Evolutionary conservation across 2,888 invertebrate species (phyloP).

Genomic region (Plebejus melissa): DNA sequence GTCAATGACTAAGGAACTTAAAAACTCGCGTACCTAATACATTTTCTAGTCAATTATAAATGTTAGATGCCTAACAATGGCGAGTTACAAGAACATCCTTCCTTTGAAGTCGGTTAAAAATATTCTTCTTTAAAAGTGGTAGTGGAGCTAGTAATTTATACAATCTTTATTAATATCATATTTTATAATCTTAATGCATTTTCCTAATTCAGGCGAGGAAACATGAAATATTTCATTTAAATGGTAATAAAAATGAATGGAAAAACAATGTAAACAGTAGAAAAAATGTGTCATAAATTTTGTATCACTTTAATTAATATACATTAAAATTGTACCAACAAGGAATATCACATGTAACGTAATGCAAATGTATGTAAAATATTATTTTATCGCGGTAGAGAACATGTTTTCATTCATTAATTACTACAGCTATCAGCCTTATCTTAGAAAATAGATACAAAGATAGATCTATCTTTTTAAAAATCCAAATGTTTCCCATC

Average conservation of each 20-base stretch:
- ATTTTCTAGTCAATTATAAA: too few relatives aligned
- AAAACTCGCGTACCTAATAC: too few relatives aligned
- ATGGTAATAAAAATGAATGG: not conserved
- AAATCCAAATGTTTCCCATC: not conserved
- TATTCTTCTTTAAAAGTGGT: not conserved
- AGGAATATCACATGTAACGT: not conserved
- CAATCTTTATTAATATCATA: not conserved
- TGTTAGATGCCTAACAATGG: too few relatives aligned
- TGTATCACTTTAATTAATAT: not conserved
- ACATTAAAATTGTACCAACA: not conserved
- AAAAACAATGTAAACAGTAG: not conserved
- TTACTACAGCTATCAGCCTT: not conserved
- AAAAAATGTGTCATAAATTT: not conserved
- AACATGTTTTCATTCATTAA: not conserved
- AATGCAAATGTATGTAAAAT: constrained; percentile 13
- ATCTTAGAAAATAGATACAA: not conserved
- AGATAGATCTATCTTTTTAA: not conserved
- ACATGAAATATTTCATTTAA: not conserved
- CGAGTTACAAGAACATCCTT: not conserved
- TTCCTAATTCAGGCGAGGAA: not conserved
- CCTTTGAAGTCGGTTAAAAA: not conserved
- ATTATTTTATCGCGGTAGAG: not conserved
- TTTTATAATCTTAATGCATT: not conserved
- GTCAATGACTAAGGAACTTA: too few relatives aligned
- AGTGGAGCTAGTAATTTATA: not conserved